Base-by-base conservation (phyloP, 2,113 vertebrate genomes). In the Dendropsophus ebraccatus region DNA sequence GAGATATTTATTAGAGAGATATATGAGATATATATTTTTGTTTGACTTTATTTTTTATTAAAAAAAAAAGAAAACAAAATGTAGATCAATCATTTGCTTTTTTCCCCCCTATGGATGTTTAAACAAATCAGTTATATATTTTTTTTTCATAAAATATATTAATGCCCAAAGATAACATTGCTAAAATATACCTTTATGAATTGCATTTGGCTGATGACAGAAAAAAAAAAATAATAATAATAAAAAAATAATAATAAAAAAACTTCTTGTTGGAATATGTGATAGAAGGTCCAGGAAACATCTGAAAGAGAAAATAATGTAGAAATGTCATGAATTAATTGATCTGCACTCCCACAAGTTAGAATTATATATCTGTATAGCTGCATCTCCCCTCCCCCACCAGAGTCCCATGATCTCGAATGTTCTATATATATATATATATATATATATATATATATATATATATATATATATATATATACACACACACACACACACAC, bases 31-130 rank as follows among this genome's bases (percentile, higher is more conserved):
- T 82, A 88, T 88, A 87, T n/a, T 86, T 73, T 69, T 84, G 58
- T 25, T 37, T 16, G 37, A 87, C 86, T 79, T 83, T 90, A 87
- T 69, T 69, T 80, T 88, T 82, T 81, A 49, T 60, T 30, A 60
- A 65, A 81, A 80, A 81, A 3, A 41, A 41, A 8, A 41, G 8
- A 8, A 81, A 21, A 32, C 25, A 82, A 32, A 54, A 56, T 21
- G 12, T 72, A 72, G 28, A 72, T 28, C 21, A 82, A 35, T 82
- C 14, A 32, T 70, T 81, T 19, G 37, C 13, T 52, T 80, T 35
- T 41, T 50, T n/a, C 10, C 7, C 23, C n/a, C n/a, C 37, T 16
- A 74, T 49, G 47, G 30, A 75, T 47, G 72, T 47, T 74, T 47
- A 16, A 47, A 73, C 19, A 47, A 74, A 47, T 75, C 14, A 12